A percentile compares a stretch with the other conserved stretches of the same genome.
Conservation (phyloP, 2,113 vertebrate genomes). For the Delphinus delphis region DNA sequence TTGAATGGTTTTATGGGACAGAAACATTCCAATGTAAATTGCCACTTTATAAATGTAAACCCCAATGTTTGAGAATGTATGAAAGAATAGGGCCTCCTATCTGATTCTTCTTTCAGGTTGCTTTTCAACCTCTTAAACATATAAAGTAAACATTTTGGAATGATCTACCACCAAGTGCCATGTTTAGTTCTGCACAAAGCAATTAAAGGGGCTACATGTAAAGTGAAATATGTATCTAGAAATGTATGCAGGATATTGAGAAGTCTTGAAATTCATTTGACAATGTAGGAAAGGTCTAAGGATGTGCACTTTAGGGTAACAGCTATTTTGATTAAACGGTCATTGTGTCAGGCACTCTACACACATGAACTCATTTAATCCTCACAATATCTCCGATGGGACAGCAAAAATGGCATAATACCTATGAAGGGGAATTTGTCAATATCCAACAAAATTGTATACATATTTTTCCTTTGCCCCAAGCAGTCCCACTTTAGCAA, state of each 20-base stretch:
- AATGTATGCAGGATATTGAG: neutral
- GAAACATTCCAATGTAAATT: slow-evolving; percentile 27
- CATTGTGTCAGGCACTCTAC: neutral
- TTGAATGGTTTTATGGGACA: neutral
- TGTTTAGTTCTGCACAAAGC: neutral
- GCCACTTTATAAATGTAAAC: neutral
- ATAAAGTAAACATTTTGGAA: neutral
- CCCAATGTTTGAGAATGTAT: neutral
- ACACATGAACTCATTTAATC: neutral
- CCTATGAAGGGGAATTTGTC: neutral
- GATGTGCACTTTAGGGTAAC: neutral
- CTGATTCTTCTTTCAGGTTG: neutral
- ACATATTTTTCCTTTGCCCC: neutral
- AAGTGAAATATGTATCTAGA: neutral
- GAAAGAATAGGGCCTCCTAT: neutral
- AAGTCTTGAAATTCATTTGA: slow-evolving; percentile 31
- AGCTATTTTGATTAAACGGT: neutral
- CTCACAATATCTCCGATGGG: neutral
- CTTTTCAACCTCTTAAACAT: neutral
- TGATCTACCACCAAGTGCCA: neutral
- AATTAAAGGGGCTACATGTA: neutral
- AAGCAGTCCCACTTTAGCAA: neutral
- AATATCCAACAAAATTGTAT: neutral
- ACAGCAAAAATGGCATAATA: neutral
- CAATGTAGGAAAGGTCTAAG: neutral